Conservation (phyloP, 2,888 invertebrate species). For the Omphaloscelis lunosa region DNA sequence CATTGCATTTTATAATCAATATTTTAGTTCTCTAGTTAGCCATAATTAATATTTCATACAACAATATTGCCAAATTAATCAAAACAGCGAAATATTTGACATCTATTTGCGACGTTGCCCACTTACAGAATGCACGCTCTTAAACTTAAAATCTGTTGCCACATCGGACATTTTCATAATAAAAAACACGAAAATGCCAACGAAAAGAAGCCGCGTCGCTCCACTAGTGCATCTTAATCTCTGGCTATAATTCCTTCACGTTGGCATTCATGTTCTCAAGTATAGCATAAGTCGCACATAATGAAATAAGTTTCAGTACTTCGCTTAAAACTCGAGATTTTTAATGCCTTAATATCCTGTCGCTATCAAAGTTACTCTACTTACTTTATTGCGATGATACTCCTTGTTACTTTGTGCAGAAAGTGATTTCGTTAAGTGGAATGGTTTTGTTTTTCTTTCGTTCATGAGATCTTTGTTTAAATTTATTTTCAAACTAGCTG, state of each 20-base stretch:
- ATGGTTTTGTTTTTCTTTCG: background rate
- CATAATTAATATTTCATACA: too few relatives aligned
- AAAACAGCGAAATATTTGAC: too few relatives aligned
- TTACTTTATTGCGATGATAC: conserved; percentile 57
- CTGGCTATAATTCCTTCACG: conserved; percentile 59
- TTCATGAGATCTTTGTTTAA: background rate
- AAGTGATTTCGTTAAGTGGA: conserved; percentile 45
- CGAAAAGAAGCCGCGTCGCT: background rate
- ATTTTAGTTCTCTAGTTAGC: too few relatives aligned
- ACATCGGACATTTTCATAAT: background rate
- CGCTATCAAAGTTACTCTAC: conserved; percentile 54
- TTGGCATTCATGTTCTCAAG: conserved; percentile 66
- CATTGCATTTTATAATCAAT: too few relatives aligned
- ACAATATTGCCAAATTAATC: too few relatives aligned
- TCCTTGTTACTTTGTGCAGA: conserved; percentile 31
- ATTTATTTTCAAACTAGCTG: background rate
- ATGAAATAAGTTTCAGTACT: conserved; percentile 70
- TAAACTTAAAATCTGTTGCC: background rate
- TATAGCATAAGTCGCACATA: conserved; percentile 69
- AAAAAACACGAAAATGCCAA: background rate
- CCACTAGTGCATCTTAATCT: conserved; percentile 55
- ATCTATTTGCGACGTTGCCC: too few relatives aligned
- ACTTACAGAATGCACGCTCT: too few relatives aligned
- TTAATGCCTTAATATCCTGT: conserved; percentile 68
- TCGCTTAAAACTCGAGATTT: conserved; percentile 65